Conservation (phyloP, 2,113 vertebrate species). For the Dinomys branickii region DNA sequence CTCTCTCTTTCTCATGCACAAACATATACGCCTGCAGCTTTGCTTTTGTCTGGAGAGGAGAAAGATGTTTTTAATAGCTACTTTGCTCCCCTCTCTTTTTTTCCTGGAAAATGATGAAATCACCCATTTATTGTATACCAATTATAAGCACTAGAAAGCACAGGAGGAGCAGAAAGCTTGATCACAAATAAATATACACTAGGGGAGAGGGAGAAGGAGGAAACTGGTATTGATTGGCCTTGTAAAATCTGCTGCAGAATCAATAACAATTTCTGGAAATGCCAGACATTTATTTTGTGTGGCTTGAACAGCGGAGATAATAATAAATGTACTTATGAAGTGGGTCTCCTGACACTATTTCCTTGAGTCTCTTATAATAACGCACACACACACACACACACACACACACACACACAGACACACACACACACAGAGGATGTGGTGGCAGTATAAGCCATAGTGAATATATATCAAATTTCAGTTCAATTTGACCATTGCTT, state of each 20-base stretch:
- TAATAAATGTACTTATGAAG: constrained; percentile 85
- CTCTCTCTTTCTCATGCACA: background rate
- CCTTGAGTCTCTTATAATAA: constrained; percentile 62
- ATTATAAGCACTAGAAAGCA: constrained; percentile 88
- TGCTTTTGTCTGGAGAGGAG: constrained; percentile 68
- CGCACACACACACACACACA: constrained; percentile 57
- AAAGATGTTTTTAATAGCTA: constrained; percentile 81
- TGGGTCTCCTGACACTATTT: constrained; percentile 81
- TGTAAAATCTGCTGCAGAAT: constrained; percentile 86
- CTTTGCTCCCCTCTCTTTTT: constrained; percentile 73
- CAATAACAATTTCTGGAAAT: constrained; percentile 90
- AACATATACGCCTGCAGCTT: constrained; percentile 60
- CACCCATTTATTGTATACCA: constrained; percentile 86
- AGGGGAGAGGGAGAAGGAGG: constrained; percentile 53
- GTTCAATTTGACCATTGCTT: background rate
- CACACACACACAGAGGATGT: constrained; percentile 41
- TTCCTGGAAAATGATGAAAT: constrained; percentile 88
- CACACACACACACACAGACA: constrained; percentile 55
- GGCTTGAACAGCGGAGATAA: constrained; percentile 84
- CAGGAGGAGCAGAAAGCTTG: constrained; percentile 80
- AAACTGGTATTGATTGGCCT: constrained; percentile 87
- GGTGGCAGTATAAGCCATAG: constrained; percentile 46
- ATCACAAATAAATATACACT: constrained; percentile 86
- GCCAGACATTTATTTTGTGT: constrained; percentile 86
- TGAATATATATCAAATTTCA: constrained; percentile 11